Percentiles rank a stretch among this genome's conserved stretches.
These are phyloP conservation scores for Drosophila kambysellisi DNA, from an alignment of 2,888 invertebrate species.

Conservation along the genomic window DNA sequence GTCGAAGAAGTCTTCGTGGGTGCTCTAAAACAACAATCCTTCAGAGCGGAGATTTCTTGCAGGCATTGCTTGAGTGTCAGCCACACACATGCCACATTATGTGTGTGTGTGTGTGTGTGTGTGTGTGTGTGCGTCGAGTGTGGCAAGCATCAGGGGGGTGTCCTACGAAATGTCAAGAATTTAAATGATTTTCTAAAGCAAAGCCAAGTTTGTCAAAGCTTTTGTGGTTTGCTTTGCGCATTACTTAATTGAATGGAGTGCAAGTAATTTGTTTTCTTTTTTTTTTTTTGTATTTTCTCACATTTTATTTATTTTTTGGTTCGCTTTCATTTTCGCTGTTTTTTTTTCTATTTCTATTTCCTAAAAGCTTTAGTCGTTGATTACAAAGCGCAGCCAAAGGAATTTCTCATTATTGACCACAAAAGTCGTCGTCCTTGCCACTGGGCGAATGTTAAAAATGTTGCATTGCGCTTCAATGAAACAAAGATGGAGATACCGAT, in stretches of 20 bases:
- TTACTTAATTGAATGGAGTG: constrained; percentile 77
- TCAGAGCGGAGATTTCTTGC: constrained; percentile 40
- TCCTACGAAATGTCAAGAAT: constrained; percentile 61
- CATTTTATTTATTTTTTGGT: neutral
- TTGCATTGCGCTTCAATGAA: constrained; percentile 43
- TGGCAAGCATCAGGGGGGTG: neutral
- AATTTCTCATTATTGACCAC: constrained; percentile 78
- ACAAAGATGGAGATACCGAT: constrained; percentile 12
- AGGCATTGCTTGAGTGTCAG: constrained; percentile 47
- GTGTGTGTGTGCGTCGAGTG: neutral
- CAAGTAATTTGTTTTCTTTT: constrained; percentile 65
- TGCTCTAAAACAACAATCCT: constrained; percentile 32
- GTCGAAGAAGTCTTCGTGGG: constrained; percentile 31
- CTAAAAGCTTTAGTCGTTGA: constrained; percentile 39
- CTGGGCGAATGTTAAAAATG: constrained; percentile 62
- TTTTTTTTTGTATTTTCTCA: constrained; percentile 24
- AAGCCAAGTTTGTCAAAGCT: constrained; percentile 50
- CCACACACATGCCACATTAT: constrained; percentile 17
- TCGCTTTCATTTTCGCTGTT: constrained; percentile 5
- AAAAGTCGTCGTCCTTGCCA: constrained; percentile 55
- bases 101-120: constrained; percentile 4
- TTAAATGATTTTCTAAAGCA: constrained; percentile 64
- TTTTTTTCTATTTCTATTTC: constrained; percentile 1
- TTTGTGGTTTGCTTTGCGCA: constrained; percentile 37
- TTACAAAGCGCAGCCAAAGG: constrained; percentile 68